Percentiles rank a stretch among this genome's conserved stretches.
Evolutionary conservation across 2,888 invertebrate genomes (phyloP).

Genomic region (Drosophila mercatorum): DNA sequence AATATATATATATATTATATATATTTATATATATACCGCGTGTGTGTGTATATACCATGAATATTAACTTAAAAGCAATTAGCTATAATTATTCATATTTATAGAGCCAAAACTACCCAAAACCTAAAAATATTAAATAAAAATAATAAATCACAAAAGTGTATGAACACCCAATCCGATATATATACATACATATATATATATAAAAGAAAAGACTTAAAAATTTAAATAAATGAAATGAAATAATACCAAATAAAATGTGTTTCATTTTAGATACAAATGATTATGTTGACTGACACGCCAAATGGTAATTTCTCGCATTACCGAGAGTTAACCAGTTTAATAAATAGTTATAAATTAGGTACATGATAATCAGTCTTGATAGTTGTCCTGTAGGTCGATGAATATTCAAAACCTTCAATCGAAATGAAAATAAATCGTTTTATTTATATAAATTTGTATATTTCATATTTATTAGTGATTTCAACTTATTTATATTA

Average conservation of each 20-base stretch:
- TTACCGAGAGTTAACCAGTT: too few species aligned
- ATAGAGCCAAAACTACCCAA: slow-evolving; percentile 78
- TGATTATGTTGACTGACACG: too few species aligned
- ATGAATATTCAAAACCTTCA: not conserved
- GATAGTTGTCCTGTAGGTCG: not conserved
- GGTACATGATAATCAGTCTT: not conserved
- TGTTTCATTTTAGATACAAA: not conserved
- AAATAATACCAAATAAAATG: slow-evolving; percentile 67
- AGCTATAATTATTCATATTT: slow-evolving; percentile 78
- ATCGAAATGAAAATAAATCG: not conserved
- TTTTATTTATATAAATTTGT: slow-evolving; percentile 46
- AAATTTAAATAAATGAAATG: slow-evolving; percentile 80
- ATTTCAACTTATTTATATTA: slow-evolving; percentile 75
- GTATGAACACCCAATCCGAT: slow-evolving; percentile 60
- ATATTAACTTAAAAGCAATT: slow-evolving; percentile 79
- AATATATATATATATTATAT: not conserved
- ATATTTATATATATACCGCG: slow-evolving; percentile 51
- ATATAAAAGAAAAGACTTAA: slow-evolving; percentile 74
- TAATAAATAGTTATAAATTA: too few species aligned
- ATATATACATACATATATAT: slow-evolving; percentile 19
- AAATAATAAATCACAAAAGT: slow-evolving; percentile 44
- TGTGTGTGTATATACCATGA: slow-evolving; percentile 68
- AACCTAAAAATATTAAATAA: slow-evolving; percentile 63
- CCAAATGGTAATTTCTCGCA: too few species aligned
- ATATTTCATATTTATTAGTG: slow-evolving; percentile 71